A percentile compares a stretch with the other conserved stretches of the same genome.
These are phyloP conservation scores for Caenorhabditis becei DNA, from an alignment of 2,888 invertebrate genomes.

Conservation along the genomic window DNA sequence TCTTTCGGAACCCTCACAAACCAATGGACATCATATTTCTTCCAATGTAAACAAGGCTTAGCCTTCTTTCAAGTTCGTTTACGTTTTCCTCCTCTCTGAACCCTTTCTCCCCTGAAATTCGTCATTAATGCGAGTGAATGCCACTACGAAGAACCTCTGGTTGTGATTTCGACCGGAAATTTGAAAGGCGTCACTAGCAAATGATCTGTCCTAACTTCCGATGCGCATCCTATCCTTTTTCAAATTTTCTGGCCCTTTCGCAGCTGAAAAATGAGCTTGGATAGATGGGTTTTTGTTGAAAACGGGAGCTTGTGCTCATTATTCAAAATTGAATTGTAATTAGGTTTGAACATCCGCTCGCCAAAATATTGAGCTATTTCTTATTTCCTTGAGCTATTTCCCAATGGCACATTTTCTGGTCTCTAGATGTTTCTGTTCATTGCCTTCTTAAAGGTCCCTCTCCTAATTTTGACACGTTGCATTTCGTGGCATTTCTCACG, in stretches of 20 bases:
- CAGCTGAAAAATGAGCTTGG: neutral
- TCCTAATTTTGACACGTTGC: no score
- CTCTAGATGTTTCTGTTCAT: no score
- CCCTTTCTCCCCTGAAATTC: neutral
- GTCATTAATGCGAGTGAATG: slow-evolving; percentile 4
- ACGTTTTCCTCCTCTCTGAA: neutral
- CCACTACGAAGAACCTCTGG: neutral
- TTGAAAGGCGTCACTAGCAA: slow-evolving; percentile 17
- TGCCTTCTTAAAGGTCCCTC: no score
- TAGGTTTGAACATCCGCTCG: slow-evolving; percentile 42
- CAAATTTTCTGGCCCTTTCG: neutral
- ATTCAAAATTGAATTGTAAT: slow-evolving; percentile 42
- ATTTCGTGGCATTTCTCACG: no score
- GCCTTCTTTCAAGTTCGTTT: neutral
- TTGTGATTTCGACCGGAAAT: slow-evolving; percentile 16
- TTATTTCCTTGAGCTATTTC: neutral
- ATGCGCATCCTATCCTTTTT: slow-evolving; percentile 17
- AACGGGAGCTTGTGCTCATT: slow-evolving; percentile 15
- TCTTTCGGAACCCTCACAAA: slow-evolving; percentile 26
- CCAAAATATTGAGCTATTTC: slow-evolving; percentile 10
- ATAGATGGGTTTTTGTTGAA: neutral
- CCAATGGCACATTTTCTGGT: no score
- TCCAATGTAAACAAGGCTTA: slow-evolving; percentile 35
- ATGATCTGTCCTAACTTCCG: slow-evolving; percentile 28
- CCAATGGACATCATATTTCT: slow-evolving; percentile 26